These are phyloP conservation scores for Drosophila triauraria DNA, from an alignment of 1,140 invertebrate genomes.

Conservation along the genomic window DNA sequence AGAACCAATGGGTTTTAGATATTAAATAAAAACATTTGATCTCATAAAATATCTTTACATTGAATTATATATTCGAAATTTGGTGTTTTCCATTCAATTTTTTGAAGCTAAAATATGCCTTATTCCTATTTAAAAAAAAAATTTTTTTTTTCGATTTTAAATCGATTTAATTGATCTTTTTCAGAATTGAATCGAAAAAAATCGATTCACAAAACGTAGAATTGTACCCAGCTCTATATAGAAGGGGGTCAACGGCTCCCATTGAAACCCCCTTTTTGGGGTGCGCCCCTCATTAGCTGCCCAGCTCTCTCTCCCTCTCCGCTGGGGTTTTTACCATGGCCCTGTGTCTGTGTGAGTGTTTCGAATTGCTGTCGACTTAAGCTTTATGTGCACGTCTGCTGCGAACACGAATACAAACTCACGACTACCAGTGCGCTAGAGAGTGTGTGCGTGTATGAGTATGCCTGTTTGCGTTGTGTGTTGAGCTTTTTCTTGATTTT, in stretches of 20 bases:
- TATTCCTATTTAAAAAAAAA: too few relatives aligned
- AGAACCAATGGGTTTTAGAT: too few relatives aligned
- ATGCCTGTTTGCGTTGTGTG: constrained; percentile 27
- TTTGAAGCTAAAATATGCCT: too few relatives aligned
- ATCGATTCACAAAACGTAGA: too few relatives aligned
- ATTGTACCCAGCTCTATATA: neutral
- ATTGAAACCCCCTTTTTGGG: neutral
- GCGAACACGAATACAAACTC: constrained; percentile 14
- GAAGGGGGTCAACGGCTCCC: neutral
- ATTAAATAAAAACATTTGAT: too few relatives aligned
- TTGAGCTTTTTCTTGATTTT: constrained; percentile 66
- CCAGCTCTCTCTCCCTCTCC: constrained; percentile 15
- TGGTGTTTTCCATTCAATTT: too few relatives aligned
- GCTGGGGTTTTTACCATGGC: constrained; percentile 46
- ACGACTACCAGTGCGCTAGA: neutral
- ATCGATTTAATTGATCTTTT: too few relatives aligned
- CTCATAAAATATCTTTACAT: too few relatives aligned
- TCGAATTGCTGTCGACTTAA: constrained; percentile 83
- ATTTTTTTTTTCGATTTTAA: too few relatives aligned
- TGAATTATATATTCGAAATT: too few relatives aligned
- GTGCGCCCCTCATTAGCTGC: neutral
- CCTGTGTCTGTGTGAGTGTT: constrained; percentile 62
- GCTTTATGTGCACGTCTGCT: constrained; percentile 66
- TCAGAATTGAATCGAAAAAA: too few relatives aligned
- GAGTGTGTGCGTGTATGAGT: constrained; percentile 22